Base-by-base conservation (phyloP, 2,113 vertebrate genomes). In the Rhinopomastus cyanomelas region DNA sequence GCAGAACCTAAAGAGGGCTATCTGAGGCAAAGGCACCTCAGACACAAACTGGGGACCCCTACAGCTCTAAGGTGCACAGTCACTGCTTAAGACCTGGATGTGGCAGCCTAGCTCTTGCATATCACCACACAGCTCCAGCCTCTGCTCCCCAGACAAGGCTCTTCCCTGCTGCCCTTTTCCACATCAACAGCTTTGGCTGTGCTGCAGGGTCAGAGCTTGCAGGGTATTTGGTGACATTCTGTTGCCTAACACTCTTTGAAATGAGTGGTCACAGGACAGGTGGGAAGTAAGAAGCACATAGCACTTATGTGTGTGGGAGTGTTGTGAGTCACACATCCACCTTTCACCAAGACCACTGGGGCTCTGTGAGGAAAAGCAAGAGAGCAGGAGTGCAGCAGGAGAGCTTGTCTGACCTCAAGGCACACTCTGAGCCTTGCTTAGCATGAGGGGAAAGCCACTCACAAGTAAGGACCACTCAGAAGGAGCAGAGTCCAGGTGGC, bases 1-100 rank as follows among this genome's bases (percentile, higher is more conserved):
- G 97, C 96, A 97, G 89, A 95, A 95, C 97, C 96, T 93, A 66
- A 20, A 94, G 85, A 94, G 76, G 82, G 90, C 78, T 93, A 88
- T 86, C 83, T 76, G 77, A 95, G 79, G 94, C 92, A 92, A 95
- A 86, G 60, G 39, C 68, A 75, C 26, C n/a, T 51, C 51, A 3
- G 69, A 74, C 60, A 67, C 16, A 72, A 79, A 69, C 0, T n/a
- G n/a, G 1, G 6, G 15, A 12, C 3, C 2, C 16, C 29, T 17
- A 3, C 4, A 55, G 42, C 60, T 36, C 26, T 0, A 0, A 26
- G 13, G 34, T 32, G 9, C 16, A 3, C 0, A 3, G 13, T 15
- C 3, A 1, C 16, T 67, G 30, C 82, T 76, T 21, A 39, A 79
- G 89, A 60, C 25, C 17, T 22, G 20, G 27, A 17, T 5, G 2